Base-by-base conservation (phyloP, 1,140 invertebrate genomes). In the Ctenoplectra terminalis region DNA sequence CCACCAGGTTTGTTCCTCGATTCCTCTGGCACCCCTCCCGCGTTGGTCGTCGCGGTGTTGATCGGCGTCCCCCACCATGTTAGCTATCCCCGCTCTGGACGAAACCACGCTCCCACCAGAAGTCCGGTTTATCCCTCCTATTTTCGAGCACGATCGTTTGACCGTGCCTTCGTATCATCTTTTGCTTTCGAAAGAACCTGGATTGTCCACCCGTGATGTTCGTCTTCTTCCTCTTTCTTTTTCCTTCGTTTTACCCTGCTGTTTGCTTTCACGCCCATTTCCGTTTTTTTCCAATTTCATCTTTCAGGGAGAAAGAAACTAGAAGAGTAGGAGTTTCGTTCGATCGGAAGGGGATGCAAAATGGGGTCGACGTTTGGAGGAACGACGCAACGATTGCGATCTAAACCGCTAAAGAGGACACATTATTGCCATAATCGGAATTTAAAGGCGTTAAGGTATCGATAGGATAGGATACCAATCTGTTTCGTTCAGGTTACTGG, bases 1-100 rank as follows among this genome's bases (percentile, higher is more conserved):
- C 89, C 87, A 86, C 88, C 88, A 89, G 86, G 82, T 82, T 90
- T 90, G 80, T 90, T 84, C 74, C 83, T 77, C 81, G 80, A 50
- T 46, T 60, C 84, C 61, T 52, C 60, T 64, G 52, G 29, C 52
- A 61, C 69, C 76, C 74, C 61, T 58, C 60, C 46, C 69, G 48
- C 80, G 50, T 67, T 74, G 60, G 48, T 73, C 70, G 20, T 66
- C 67, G 46, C 81, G 52, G 58, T 46, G 86, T 82, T 86, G 77
- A 83, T 85, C 87, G 85, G 78, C 50, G 81, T 74, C 87, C 83
- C n/a, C 87, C 81, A 88, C 88, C 77, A 48, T 56, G 50, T 17
- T 34, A 29, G 54, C 52, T 71, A 56, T 60, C 81, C 82, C 77
- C 75, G 60, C 78, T 67, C 83, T 29, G 40, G 15, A 43, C 20